Conservation (phyloP, 2,113 vertebrate genomes). For the Ardeotis arabs region DNA sequence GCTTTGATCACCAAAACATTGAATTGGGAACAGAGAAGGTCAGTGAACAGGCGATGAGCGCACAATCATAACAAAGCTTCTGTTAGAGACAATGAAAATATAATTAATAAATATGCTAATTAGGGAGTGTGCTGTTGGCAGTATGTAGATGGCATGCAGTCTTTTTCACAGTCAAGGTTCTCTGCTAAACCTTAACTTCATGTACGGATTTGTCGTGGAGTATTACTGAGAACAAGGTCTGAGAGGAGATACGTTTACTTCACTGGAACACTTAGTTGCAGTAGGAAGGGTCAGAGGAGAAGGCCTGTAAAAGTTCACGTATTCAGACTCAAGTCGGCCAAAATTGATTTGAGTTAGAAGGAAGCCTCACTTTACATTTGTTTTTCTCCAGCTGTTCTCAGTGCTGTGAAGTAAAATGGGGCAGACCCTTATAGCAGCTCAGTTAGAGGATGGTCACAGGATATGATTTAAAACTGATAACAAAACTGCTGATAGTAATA, state of each 20-base stretch:
- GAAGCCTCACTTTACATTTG: neutral
- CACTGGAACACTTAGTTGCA: neutral
- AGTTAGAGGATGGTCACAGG: neutral
- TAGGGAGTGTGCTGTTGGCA: neutral
- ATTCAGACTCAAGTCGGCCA: neutral
- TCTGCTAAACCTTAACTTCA: neutral
- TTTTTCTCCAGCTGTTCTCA: neutral
- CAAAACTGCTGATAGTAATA: neutral
- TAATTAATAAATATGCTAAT: neutral
- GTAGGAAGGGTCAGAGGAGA: neutral
- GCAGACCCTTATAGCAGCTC: neutral
- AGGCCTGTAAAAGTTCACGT: neutral
- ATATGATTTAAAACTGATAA: neutral
- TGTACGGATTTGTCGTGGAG: neutral
- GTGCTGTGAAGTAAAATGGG: neutral
- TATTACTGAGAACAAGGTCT: neutral
- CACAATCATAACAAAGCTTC: neutral
- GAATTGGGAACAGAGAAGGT: neutral
- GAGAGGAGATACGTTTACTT: neutral
- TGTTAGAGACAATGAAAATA: neutral
- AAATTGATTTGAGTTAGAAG: neutral
- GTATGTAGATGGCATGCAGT: neutral
- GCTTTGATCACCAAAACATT: neutral
- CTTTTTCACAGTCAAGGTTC: neutral
- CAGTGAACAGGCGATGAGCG: neutral